A percentile compares a stretch with the other conserved stretches of the same genome.
These are phyloP conservation scores for Tenebrosternarchus preto DNA, from an alignment of 2,113 vertebrate species.

Conservation along the genomic window DNA sequence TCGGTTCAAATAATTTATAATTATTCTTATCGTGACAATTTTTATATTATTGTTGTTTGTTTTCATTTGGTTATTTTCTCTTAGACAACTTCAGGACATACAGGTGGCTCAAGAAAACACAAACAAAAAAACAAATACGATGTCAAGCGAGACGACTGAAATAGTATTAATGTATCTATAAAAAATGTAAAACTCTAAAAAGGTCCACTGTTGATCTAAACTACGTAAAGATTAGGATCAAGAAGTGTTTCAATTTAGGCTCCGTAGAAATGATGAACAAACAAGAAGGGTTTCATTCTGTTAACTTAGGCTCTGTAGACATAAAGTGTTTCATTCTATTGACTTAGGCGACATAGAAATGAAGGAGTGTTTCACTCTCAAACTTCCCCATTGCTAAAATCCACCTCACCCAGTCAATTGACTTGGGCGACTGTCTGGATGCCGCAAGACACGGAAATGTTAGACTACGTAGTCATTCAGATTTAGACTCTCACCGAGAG, in stretches of 20 bases:
- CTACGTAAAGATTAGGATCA: no score
- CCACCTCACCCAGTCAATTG: background rate
- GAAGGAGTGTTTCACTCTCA: background rate
- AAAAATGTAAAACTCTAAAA: background rate
- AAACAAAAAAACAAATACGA: background rate
- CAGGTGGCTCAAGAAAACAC: background rate
- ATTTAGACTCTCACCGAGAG: background rate
- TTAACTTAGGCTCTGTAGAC: no score
- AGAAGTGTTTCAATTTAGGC: no score
- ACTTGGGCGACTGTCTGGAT: no score
- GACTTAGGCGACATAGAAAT: no score
- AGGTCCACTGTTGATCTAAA: background rate
- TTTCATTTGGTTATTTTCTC: no score
- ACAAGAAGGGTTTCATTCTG: no score
- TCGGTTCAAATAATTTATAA: background rate
- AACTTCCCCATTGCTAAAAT: slow-evolving; percentile 44
- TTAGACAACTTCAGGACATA: slow-evolving; percentile 1
- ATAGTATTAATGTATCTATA: no score
- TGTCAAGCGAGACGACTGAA: background rate
- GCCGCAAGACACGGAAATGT: slow-evolving; percentile 2
- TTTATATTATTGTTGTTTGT: no score
- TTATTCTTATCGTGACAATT: no score
- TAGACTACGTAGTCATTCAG: background rate
- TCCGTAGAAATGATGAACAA: no score
- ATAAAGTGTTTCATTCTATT: no score